Conservation (phyloP, 2,888 invertebrate genomes). For the Trichopria drosophilae region DNA sequence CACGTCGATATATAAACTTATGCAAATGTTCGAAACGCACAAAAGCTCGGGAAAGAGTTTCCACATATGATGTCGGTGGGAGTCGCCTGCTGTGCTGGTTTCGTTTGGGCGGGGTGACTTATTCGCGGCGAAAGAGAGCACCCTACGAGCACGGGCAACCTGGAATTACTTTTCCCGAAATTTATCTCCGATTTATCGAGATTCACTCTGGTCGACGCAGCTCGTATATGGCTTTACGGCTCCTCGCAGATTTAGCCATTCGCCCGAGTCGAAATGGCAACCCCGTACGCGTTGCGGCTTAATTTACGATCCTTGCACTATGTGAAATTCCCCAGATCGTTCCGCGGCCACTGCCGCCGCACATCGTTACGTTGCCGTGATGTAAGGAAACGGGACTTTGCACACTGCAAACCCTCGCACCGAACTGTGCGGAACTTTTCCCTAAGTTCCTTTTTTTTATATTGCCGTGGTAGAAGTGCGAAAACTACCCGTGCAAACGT, state of each 20-base stretch:
- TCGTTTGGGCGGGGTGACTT: no score
- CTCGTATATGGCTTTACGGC: conserved; percentile 29
- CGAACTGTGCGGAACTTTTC: neutral
- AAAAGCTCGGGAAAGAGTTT: no score
- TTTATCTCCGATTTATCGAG: conserved; percentile 40
- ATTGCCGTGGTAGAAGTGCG: no score
- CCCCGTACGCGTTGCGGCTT: conserved; percentile 29
- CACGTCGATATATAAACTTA: no score
- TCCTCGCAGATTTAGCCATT: conserved; percentile 38
- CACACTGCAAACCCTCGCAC: conserved; percentile 5
- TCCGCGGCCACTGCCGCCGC: no score
- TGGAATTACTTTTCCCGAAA: conserved; percentile 36
- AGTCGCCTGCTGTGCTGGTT: no score
- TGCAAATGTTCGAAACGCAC: no score
- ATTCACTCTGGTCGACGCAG: conserved; percentile 36
- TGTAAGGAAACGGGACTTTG: conserved; percentile 12
- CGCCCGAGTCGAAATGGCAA: conserved; percentile 24
- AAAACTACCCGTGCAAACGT: no score
- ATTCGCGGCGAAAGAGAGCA: neutral
- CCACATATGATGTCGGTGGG: no score
- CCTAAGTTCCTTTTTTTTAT: neutral
- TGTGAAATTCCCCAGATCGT: neutral
- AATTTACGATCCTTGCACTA: conserved; percentile 37
- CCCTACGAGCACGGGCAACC: conserved; percentile 13
- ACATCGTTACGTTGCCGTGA: no score